Evolutionary conservation across 2,113 vertebrate genomes (phyloP).

Genomic region (Chaetodon auriga): DNA sequence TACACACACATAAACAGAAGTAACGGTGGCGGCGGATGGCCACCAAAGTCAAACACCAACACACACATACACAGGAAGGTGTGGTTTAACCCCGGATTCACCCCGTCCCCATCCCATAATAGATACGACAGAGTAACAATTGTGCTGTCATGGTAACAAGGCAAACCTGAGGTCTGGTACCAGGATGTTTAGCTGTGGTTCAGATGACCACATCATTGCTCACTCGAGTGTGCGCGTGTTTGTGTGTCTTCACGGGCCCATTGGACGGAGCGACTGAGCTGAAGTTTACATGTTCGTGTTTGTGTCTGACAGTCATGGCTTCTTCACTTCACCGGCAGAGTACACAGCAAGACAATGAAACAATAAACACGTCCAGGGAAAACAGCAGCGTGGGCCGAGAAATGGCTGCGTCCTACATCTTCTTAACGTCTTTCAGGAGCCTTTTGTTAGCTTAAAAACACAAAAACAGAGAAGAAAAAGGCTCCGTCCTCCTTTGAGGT

Average conservation of each 20-base stretch:
- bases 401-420: slow-evolving; percentile 6
- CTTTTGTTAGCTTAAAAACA: not conserved
- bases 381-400: not conserved
- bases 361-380: slow-evolving; percentile 56
- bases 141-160: slow-evolving; percentile 60
- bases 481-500: not conserved
- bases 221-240: slow-evolving; percentile 12
- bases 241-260: slow-evolving; percentile 7
- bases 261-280: slow-evolving; percentile 49
- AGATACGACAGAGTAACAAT: slow-evolving; percentile 46
- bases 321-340: slow-evolving; percentile 48
- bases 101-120: slow-evolving; percentile 59
- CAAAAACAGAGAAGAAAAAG: not conserved
- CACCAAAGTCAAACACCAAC: slow-evolving; percentile 19
- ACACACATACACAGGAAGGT: slow-evolving; percentile 17
- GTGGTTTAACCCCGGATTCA: slow-evolving; percentile 61
- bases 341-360: slow-evolving; percentile 40
- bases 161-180: slow-evolving; percentile 57
- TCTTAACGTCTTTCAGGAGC: slow-evolving; percentile 36
- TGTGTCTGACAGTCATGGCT: slow-evolving; percentile 56
- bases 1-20: slow-evolving; percentile 17
- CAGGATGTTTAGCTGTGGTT: slow-evolving; percentile 72
- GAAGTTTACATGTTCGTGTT: slow-evolving; percentile 61
- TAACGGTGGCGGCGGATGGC: slow-evolving; percentile 23
- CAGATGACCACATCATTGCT: slow-evolving; percentile 54